phyloP scores from a whole-genome alignment of 2,113 vertebrate species.

The Lichenostomus cassidix region DNA sequence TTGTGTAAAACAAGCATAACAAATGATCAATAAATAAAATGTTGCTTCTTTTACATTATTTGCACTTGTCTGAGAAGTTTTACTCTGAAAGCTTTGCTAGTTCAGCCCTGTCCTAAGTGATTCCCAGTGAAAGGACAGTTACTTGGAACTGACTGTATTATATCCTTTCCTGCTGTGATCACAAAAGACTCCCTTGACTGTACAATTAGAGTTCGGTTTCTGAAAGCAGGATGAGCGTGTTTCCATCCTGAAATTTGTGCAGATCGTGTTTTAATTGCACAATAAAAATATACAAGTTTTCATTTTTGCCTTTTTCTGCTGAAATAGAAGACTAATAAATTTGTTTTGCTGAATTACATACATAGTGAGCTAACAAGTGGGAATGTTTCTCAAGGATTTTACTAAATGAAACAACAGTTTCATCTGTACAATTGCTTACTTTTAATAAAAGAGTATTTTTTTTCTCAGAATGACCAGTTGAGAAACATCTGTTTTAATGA shows the following conservation, averaged over 20 bases:
- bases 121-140: neutral
- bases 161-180: neutral
- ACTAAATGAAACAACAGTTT: neutral
- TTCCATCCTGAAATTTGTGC: neutral
- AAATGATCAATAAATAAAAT: neutral
- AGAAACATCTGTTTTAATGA: neutral
- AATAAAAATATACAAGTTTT: neutral
- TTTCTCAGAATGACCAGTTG: neutral
- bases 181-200: neutral
- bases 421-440: neutral
- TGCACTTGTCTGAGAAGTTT: neutral
- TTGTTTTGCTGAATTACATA: neutral
- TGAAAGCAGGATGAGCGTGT: neutral
- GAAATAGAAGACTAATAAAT: neutral
- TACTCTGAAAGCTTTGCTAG: neutral
- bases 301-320: neutral
- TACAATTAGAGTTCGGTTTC: neutral
- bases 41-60: neutral
- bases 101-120: neutral
- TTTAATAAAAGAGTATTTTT: neutral
- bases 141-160: neutral
- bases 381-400: neutral
- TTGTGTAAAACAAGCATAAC: neutral
- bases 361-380: neutral
- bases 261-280: neutral